Conservation (phyloP, 2,888 invertebrate genomes). For the Andricus curvator region DNA sequence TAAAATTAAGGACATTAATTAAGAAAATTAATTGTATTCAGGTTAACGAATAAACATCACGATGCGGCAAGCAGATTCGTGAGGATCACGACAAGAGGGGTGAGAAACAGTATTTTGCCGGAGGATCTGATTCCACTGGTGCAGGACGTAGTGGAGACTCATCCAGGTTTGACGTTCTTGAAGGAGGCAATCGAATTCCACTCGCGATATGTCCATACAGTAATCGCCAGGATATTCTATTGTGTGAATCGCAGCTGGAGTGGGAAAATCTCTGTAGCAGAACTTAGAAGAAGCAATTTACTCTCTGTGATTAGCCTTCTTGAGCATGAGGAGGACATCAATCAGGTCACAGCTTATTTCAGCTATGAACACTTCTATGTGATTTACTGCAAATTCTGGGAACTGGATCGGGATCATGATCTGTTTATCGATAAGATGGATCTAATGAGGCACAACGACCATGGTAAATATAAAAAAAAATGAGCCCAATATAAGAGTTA, state of each 20-base stretch:
- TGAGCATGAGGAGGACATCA: constrained; percentile 98
- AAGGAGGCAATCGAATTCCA: constrained; percentile 99
- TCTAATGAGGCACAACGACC: constrained; percentile 96
- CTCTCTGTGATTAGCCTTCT: constrained; percentile 87
- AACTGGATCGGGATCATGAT: constrained; percentile 98
- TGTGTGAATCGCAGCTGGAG: constrained; percentile 98
- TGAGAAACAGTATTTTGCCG: constrained; percentile 85
- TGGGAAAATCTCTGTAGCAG: constrained; percentile 92
- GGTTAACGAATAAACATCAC: constrained; percentile 90
- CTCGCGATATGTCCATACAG: constrained; percentile 98
- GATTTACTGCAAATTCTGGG: constrained; percentile 99
- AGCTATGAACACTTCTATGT: constrained; percentile 99
- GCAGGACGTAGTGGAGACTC: constrained; percentile 98
- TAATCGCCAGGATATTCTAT: constrained; percentile 98
- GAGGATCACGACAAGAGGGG: constrained; percentile 89
- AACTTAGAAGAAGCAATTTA: constrained; percentile 94
- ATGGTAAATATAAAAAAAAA: constrained; percentile 82
- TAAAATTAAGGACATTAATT: constrained; percentile 4
- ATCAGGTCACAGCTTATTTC: constrained; percentile 93
- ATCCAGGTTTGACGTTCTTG: constrained; percentile 97
- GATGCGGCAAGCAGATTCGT: constrained; percentile 94
- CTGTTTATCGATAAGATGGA: constrained; percentile 96
- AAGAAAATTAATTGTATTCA: constrained; percentile 75
- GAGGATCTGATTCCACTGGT: constrained; percentile 97
- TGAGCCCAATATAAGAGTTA: too few species aligned